Percentiles rank a stretch among this genome's conserved stretches.
Evolutionary conservation across 2,888 invertebrate species (phyloP).

Genomic region (Pseudolycoriella hygida): DNA sequence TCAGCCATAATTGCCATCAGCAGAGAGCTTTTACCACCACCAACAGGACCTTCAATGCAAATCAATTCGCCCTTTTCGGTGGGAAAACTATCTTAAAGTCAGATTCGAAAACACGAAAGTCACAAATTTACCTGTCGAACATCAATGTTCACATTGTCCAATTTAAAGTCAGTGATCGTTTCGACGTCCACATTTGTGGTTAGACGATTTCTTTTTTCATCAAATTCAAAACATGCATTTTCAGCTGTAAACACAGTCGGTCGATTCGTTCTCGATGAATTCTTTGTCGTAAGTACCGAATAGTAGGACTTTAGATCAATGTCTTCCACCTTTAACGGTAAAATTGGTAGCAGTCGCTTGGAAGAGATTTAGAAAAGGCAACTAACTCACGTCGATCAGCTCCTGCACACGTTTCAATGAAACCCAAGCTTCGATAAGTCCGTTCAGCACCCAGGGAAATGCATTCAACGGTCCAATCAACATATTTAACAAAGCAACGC

Average conservation of each 20-base stretch:
- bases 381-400: slow-evolving; percentile 47
- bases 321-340: slow-evolving; percentile 28
- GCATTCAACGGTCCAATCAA: slow-evolving; percentile 89
- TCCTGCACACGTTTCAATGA: slow-evolving; percentile 76
- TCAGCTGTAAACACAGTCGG: slow-evolving; percentile 28
- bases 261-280: neutral
- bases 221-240: slow-evolving; percentile 37
- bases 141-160: slow-evolving; percentile 24
- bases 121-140: slow-evolving; percentile 19
- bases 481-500: slow-evolving; percentile 89
- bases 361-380: neutral
- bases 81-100: slow-evolving; percentile 16
- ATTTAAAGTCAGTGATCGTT: slow-evolving; percentile 14
- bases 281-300: neutral
- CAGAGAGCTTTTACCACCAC: slow-evolving; percentile 81
- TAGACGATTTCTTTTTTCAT: slow-evolving; percentile 7
- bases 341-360: neutral
- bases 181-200: slow-evolving; percentile 9
- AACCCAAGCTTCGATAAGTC: slow-evolving; percentile 89
- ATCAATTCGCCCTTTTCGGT: slow-evolving; percentile 52
- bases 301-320: slow-evolving; percentile 31
- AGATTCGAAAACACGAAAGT: neutral
- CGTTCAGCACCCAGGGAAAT: slow-evolving; percentile 97
- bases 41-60: slow-evolving; percentile 77
- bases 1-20: slow-evolving; percentile 74